Evolutionary conservation across 2,113 vertebrate species (phyloP).

Genomic region (Tetrao urogallus): DNA sequence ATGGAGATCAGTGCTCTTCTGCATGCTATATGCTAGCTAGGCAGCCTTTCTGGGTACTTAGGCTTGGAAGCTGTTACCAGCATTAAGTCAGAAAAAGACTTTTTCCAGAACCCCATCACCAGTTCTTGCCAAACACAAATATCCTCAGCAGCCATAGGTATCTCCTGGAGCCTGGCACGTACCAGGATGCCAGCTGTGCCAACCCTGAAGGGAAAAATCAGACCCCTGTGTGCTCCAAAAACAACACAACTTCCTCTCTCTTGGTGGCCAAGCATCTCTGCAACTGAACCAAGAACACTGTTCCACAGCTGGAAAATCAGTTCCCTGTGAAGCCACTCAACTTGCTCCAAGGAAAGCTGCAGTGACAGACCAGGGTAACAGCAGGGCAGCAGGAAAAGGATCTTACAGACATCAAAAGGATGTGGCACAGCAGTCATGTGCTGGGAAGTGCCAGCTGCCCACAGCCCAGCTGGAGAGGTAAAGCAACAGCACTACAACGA

Average conservation of each 20-base stretch:
- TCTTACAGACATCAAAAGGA: neutral
- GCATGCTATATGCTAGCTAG: neutral
- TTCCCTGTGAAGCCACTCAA: fast-evolving
- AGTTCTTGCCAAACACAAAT: neutral
- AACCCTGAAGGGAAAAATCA: neutral
- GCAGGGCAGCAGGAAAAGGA: neutral
- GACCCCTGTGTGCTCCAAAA: neutral
- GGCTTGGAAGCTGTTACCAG: neutral
- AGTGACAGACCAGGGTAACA: fast-evolving
- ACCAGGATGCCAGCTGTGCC: neutral
- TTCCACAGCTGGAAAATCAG: neutral
- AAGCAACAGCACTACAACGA: fast-evolving
- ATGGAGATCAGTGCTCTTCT: neutral
- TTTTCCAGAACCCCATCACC: neutral
- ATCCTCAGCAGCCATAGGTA: neutral
- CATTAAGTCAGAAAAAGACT: neutral
- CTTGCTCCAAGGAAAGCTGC: neutral
- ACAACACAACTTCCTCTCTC: neutral
- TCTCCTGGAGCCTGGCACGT: neutral
- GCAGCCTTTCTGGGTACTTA: neutral
- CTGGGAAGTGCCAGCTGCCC: fast-evolving
- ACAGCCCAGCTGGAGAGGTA: fast-evolving
- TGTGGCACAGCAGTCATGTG: fast-evolving
- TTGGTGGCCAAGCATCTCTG: neutral
- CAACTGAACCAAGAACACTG: neutral